Evolutionary conservation across 2,113 vertebrate species (phyloP).

Genomic region (Fregata magnificens): DNA sequence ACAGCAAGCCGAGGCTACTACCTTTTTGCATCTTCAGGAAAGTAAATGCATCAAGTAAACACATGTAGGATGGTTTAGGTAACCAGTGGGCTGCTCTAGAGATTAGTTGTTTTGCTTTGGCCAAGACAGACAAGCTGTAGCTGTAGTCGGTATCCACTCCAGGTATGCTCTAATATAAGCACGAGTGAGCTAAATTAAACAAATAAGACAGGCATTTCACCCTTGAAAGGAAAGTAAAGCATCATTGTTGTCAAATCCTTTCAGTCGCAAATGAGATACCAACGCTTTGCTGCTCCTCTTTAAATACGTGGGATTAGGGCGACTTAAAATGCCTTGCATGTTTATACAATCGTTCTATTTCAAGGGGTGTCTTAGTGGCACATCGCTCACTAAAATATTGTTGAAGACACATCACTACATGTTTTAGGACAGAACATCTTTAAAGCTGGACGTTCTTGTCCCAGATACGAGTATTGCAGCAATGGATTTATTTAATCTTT

Average conservation of each 20-base stretch:
- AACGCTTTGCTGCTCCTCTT: background rate
- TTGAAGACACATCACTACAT: background rate
- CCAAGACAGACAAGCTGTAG: background rate
- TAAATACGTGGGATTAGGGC: constrained; percentile 27
- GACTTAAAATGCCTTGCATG: background rate
- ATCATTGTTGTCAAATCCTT: constrained; percentile 44
- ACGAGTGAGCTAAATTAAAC: constrained; percentile 39
- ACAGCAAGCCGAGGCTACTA: background rate
- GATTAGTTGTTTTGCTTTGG: background rate
- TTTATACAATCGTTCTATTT: constrained; percentile 23
- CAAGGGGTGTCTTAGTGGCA: background rate
- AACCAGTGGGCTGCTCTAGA: background rate
- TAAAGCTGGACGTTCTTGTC: background rate
- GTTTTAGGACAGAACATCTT: background rate
- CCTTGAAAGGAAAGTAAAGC: constrained; percentile 54
- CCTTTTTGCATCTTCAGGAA: background rate
- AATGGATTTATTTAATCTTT: background rate
- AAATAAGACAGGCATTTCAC: background rate
- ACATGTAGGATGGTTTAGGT: background rate
- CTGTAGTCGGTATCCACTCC: background rate
- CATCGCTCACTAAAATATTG: background rate
- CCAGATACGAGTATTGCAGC: background rate
- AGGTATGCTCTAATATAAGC: constrained; percentile 37
- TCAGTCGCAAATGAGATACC: constrained; percentile 43
- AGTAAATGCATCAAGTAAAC: background rate